phyloP scores from a whole-genome alignment of 2,888 invertebrate genomes.

The Oxyteleia sp. region DNA sequence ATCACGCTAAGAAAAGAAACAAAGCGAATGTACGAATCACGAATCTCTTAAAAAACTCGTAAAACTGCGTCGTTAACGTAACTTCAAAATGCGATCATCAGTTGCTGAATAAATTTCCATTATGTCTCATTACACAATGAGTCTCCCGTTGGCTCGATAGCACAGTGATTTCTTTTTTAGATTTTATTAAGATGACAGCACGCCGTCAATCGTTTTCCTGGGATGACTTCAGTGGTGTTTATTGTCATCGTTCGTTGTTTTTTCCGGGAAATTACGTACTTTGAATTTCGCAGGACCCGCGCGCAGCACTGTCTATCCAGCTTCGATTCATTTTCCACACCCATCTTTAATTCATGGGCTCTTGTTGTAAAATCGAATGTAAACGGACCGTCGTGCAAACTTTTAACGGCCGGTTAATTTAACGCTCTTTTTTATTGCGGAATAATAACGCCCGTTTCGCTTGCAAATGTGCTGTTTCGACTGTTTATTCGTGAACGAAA shows the following conservation, averaged over 20 bases:
- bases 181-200: conserved; percentile 5
- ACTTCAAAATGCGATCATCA: neutral
- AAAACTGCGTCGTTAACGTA: conserved; percentile 2
- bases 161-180: conserved; percentile 11
- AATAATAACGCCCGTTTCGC: conserved; percentile 9
- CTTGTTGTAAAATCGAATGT: conserved; percentile 35
- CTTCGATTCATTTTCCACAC: neutral
- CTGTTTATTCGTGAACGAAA: too few relatives aligned
- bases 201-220: neutral
- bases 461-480: neutral
- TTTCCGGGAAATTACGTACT: too few relatives aligned
- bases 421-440: conserved; percentile 16
- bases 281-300: too few relatives aligned
- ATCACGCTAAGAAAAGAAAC: too few relatives aligned
- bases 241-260: too few relatives aligned
- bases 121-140: conserved; percentile 1
- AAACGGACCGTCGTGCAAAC: conserved; percentile 27
- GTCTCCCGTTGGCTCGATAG: neutral
- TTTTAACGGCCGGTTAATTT: conserved; percentile 32
- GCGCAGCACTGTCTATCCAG: neutral
- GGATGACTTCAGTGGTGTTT: neutral
- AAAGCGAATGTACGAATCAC: too few relatives aligned
- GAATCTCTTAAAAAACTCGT: neutral
- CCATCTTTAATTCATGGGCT: conserved; percentile 37
- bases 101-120: conserved; percentile 18